Percentiles rank a stretch among this genome's conserved stretches.
These are phyloP conservation scores for Pseudotriccus pelzelni DNA, from an alignment of 2,797 vertebrate species.

Conservation along the genomic window DNA sequence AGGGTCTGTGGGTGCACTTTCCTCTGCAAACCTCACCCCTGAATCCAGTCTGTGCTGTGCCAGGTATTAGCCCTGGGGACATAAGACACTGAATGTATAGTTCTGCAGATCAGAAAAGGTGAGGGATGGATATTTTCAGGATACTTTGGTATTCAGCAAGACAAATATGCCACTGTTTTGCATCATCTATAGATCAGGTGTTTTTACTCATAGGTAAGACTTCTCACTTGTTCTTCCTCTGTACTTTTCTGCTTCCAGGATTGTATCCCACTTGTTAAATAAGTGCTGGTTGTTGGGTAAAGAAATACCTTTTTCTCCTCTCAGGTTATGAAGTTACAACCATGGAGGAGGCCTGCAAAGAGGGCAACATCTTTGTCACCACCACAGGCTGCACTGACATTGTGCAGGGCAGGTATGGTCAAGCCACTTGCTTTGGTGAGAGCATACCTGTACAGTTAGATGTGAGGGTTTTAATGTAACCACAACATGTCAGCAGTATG, in stretches of 20 bases:
- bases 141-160: neutral
- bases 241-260: neutral
- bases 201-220: neutral
- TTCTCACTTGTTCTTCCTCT: neutral
- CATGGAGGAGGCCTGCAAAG: slow-evolving; percentile 95
- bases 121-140: neutral
- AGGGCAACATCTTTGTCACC: slow-evolving; percentile 98
- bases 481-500: neutral
- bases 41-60: neutral
- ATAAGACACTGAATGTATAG: neutral
- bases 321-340: slow-evolving; percentile 97
- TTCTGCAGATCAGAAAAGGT: neutral
- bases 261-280: neutral
- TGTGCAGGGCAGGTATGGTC: slow-evolving; percentile 86
- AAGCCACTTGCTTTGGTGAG: neutral
- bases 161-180: neutral
- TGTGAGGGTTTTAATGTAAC: neutral
- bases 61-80: neutral
- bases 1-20: neutral
- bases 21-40: neutral
- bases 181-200: neutral
- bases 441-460: neutral
- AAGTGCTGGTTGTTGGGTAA: neutral
- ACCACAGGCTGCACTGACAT: slow-evolving; percentile 96
- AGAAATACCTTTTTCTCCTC: neutral